A percentile compares a stretch with the other conserved stretches of the same genome.
phyloP scores from a whole-genome alignment of 2,888 invertebrate species.

The Cephus rjabovi region DNA sequence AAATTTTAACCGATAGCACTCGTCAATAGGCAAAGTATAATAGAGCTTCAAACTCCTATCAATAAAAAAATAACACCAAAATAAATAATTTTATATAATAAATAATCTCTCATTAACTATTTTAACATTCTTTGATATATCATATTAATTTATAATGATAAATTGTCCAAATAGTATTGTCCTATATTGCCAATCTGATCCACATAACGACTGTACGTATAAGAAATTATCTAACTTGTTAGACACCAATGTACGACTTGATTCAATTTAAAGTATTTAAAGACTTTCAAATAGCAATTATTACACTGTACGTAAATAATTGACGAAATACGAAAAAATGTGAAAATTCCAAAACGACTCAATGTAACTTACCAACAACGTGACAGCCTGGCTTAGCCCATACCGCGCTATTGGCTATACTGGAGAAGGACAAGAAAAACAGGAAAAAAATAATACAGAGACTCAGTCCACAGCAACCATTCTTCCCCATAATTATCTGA shows the following conservation, averaged over 20 bases:
- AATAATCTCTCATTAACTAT: not conserved
- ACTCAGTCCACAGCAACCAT: not conserved
- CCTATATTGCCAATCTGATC: not conserved
- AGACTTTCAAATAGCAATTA: not conserved
- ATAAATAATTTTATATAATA: not conserved
- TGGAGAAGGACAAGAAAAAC: not conserved
- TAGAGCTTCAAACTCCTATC: not conserved
- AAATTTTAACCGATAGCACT: no score
- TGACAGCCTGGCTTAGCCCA: slow-evolving; percentile 86
- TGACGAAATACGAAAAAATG: not conserved
- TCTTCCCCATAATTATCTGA: not conserved
- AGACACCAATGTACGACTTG: not conserved
- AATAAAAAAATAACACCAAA: not conserved
- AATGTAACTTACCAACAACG: slow-evolving; percentile 75
- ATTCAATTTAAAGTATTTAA: not conserved
- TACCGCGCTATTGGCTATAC: slow-evolving; percentile 60
- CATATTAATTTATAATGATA: not conserved
- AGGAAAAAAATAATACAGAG: not conserved
- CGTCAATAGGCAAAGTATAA: no score
- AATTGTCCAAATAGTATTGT: not conserved
- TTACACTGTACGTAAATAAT: not conserved
- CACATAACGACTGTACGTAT: not conserved
- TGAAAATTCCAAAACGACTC: not conserved
- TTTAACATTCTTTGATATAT: not conserved
- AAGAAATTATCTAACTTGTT: no score